These are phyloP conservation scores for Pogonognathellus flavescens DNA, from an alignment of 1,140 invertebrate genomes.

Conservation along the genomic window DNA sequence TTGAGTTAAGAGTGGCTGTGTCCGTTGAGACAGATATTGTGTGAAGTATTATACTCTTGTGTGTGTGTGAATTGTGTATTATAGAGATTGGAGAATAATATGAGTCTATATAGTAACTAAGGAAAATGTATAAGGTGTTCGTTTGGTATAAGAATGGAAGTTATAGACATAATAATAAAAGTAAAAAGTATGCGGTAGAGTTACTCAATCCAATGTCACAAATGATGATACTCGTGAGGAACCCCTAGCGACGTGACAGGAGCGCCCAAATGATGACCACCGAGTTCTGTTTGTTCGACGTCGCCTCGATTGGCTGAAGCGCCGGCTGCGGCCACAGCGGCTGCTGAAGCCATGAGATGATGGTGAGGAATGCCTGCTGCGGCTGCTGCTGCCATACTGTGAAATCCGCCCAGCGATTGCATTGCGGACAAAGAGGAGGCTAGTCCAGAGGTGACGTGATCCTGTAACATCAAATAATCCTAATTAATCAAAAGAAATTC, in stretches of 20 bases:
- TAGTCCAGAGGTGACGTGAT: constrained; percentile 66
- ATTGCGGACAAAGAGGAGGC: constrained; percentile 66
- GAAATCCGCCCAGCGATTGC: constrained; percentile 66
- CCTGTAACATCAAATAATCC: constrained; percentile 52
- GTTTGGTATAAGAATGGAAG: constrained; percentile 14
- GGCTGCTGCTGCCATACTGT: constrained; percentile 66
- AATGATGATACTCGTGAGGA: constrained; percentile 67
- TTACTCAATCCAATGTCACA: constrained; percentile 65
- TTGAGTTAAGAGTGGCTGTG: too few species aligned
- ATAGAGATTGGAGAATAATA: too few species aligned
- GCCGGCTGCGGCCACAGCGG: constrained; percentile 62
- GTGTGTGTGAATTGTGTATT: too few species aligned
- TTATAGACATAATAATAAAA: constrained; percentile 8
- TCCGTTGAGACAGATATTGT: too few species aligned
- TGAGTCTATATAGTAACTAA: background rate
- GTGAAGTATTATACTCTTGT: too few species aligned
- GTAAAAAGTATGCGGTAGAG: constrained; percentile 25
- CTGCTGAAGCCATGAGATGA: constrained; percentile 66
- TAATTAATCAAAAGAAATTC: constrained; percentile 27
- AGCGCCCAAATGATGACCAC: constrained; percentile 59
- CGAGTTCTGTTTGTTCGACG: constrained; percentile 63
- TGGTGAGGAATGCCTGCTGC: constrained; percentile 67
- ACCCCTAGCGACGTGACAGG: constrained; percentile 59
- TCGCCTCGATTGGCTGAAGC: constrained; percentile 54
- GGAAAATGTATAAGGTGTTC: background rate